Evolutionary conservation across 1,140 invertebrate genomes (phyloP).

Genomic region (Sinonovacula constricta): DNA sequence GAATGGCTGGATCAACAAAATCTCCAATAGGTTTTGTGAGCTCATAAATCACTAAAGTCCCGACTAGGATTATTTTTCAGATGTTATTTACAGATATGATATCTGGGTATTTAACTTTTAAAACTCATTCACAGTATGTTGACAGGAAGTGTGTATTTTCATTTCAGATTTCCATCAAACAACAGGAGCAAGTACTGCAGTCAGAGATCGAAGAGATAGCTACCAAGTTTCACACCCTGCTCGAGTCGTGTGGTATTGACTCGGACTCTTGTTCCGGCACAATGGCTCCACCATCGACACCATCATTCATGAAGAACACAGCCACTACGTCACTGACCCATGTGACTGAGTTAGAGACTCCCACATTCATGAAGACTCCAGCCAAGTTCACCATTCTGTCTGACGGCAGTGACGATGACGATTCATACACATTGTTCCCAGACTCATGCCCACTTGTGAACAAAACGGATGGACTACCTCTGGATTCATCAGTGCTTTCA

Average conservation of each 20-base stretch:
- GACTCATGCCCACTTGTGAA: conserved; percentile 27
- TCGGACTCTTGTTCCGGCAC: conserved; percentile 27
- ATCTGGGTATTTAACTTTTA: too few relatives aligned
- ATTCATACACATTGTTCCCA: conserved; percentile 27
- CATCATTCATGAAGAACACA: conserved; percentile 53
- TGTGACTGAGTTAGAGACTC: conserved; percentile 44
- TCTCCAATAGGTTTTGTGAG: too few relatives aligned
- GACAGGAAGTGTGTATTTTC: conserved; percentile 24
- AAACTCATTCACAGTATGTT: too few relatives aligned
- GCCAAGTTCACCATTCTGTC: conserved; percentile 25
- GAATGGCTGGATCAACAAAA: too few relatives aligned
- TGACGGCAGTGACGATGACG: conserved; percentile 50
- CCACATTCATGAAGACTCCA: conserved; percentile 38
- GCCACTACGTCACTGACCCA: conserved; percentile 45
- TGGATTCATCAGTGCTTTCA: conserved; percentile 34
- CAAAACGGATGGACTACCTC: conserved; percentile 42
- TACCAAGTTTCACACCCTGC: conserved; percentile 62
- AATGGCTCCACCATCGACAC: conserved; percentile 54
- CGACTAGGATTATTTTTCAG: too few relatives aligned
- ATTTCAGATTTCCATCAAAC: conserved; percentile 66
- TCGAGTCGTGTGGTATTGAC: conserved; percentile 62
- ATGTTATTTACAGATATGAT: too few relatives aligned
- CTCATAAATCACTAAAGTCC: too few relatives aligned
- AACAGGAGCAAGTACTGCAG: conserved; percentile 62
- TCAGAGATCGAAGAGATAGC: conserved; percentile 66